Evolutionary conservation across 2,113 vertebrate genomes (phyloP).

Genomic region (Myrmophylax atrothorax): DNA sequence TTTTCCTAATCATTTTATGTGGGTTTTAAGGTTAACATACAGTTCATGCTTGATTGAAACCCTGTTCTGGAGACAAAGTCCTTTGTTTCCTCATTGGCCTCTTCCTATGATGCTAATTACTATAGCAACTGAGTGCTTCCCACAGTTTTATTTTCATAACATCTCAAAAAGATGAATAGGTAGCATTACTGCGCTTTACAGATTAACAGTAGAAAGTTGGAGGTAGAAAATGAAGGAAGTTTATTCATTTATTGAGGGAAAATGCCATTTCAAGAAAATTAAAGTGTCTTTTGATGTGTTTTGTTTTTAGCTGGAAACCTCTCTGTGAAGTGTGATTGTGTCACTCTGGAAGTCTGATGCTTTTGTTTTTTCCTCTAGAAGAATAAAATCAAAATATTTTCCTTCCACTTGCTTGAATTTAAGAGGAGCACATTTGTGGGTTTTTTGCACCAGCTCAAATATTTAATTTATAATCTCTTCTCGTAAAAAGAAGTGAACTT

Average conservation of each 20-base stretch:
- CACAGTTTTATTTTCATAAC: not conserved
- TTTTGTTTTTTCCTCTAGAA: not conserved
- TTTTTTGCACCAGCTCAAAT: not conserved
- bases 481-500: not conserved
- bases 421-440: not conserved
- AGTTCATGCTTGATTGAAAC: not conserved
- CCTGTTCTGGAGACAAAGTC: not conserved
- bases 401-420: not conserved
- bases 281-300: not conserved
- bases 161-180: not conserved
- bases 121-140: not conserved
- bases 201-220: not conserved
- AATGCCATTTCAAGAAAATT: not conserved
- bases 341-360: not conserved
- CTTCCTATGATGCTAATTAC: constrained; percentile 10
- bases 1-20: not conserved
- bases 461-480: not conserved
- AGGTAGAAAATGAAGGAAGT: not conserved
- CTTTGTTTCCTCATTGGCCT: not conserved
- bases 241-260: not conserved
- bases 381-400: not conserved
- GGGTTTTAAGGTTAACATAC: not conserved
- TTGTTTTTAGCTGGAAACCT: not conserved
- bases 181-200: not conserved
- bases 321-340: not conserved